These are phyloP conservation scores for Trachymyrmex cornetzi DNA, from an alignment of 1,140 invertebrate species.

Conservation along the genomic window DNA sequence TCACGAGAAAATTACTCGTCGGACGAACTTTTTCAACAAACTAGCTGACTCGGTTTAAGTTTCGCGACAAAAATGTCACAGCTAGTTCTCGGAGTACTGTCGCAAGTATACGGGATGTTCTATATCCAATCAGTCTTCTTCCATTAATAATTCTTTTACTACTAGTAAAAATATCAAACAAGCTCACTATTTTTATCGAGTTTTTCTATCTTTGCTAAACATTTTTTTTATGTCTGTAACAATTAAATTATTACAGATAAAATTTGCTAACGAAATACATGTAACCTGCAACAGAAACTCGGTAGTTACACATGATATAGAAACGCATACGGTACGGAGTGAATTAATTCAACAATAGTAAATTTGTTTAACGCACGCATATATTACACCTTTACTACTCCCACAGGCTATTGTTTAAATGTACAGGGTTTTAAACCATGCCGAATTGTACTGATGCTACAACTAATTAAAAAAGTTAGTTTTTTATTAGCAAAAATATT, in stretches of 20 bases:
- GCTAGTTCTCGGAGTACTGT: neutral
- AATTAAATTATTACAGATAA: neutral
- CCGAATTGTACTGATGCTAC: neutral
- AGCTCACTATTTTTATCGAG: neutral
- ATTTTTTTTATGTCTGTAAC: neutral
- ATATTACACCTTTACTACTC: slow-evolving; percentile 25
- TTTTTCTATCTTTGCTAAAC: neutral
- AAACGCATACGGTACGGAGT: slow-evolving; percentile 2
- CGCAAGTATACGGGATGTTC: neutral
- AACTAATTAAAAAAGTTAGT: neutral
- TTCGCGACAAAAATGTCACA: slow-evolving; percentile 22
- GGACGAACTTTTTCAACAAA: slow-evolving; percentile 38
- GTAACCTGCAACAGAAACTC: slow-evolving; percentile 5
- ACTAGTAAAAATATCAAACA: neutral
- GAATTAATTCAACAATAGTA: slow-evolving; percentile 50
- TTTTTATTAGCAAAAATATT: neutral
- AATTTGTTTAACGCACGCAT: slow-evolving; percentile 45
- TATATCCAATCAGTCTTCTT: no score
- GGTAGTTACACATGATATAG: slow-evolving; percentile 14
- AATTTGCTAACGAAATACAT: slow-evolving; percentile 54
- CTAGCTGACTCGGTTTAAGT: slow-evolving; percentile 42
- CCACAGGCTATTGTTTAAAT: neutral
- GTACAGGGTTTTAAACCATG: neutral
- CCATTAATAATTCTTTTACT: neutral
- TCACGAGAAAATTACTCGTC: slow-evolving; percentile 34